Conservation (phyloP, 2,113 vertebrate species). For the Calonectris borealis region DNA sequence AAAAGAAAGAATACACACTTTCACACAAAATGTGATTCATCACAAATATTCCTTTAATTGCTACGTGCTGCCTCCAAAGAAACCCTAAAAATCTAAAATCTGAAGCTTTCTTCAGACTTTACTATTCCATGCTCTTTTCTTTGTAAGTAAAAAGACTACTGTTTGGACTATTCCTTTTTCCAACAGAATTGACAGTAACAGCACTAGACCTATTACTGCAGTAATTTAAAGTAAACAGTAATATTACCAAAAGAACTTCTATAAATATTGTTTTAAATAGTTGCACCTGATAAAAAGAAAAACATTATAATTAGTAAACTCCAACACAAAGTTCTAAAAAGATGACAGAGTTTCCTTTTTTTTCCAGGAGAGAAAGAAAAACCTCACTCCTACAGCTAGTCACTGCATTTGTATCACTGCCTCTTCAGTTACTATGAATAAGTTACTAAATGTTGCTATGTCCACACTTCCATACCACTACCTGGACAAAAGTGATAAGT, state of each 20-base stretch:
- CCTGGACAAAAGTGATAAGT: not conserved
- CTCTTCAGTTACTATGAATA: not conserved
- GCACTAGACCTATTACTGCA: not conserved
- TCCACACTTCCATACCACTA: not conserved
- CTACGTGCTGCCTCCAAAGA: not conserved
- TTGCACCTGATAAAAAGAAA: not conserved
- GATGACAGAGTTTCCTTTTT: not conserved
- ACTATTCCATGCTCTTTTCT: not conserved
- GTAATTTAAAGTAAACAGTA: not conserved
- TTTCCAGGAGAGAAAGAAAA: not conserved
- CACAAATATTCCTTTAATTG: not conserved
- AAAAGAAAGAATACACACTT: not conserved
- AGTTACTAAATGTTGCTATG: not conserved
- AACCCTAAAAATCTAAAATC: not conserved
- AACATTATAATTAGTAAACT: not conserved
- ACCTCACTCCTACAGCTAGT: not conserved
- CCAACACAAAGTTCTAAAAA: not conserved
- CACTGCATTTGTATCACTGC: not conserved
- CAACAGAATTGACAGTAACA: not conserved
- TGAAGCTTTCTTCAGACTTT: not conserved
- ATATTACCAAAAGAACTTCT: not conserved
- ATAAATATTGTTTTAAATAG: not conserved
- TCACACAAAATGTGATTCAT: not conserved
- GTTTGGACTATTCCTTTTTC: not conserved
- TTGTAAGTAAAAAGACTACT: not conserved